These are phyloP conservation scores for Notocelia uddmanniana DNA, from an alignment of 2,888 invertebrate species.

Conservation along the genomic window DNA sequence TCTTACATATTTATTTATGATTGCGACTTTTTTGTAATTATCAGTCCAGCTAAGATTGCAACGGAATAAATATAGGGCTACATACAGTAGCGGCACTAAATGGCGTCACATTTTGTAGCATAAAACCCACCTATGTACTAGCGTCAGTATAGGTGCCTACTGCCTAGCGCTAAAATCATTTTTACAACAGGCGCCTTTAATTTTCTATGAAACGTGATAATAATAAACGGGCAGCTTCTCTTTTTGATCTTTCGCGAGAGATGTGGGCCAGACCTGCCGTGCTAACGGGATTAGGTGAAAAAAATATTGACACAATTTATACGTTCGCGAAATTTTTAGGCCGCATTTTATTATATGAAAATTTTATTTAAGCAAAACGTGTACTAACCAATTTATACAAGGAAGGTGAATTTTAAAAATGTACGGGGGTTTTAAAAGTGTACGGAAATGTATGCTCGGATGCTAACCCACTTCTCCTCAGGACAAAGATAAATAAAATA, in stretches of 20 bases:
- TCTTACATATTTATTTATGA: too few relatives aligned
- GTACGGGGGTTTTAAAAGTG: too few relatives aligned
- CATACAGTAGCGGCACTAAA: too few relatives aligned
- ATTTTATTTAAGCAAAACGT: background rate
- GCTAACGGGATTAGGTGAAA: conserved; percentile 41
- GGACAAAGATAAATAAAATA: too few relatives aligned
- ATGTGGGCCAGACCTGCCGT: conserved; percentile 16
- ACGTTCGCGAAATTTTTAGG: conserved; percentile 24
- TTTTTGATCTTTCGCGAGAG: conserved; percentile 29
- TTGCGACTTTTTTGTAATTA: too few relatives aligned
- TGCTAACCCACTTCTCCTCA: too few relatives aligned
- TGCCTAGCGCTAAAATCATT: background rate
- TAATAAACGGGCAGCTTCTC: conserved; percentile 14
- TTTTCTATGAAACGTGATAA: conserved; percentile 13
- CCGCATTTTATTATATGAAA: conserved; percentile 3
- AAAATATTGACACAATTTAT: conserved; percentile 45
- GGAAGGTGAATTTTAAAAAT: background rate
- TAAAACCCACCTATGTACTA: too few relatives aligned
- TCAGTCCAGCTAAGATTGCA: too few relatives aligned
- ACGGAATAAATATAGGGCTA: too few relatives aligned
- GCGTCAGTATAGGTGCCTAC: background rate
- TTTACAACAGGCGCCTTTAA: background rate
- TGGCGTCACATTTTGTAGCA: too few relatives aligned
- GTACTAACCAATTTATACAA: background rate
- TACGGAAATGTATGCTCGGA: too few relatives aligned